Base-by-base conservation (phyloP, 2,888 invertebrate species). In the Phoronis australis region DNA sequence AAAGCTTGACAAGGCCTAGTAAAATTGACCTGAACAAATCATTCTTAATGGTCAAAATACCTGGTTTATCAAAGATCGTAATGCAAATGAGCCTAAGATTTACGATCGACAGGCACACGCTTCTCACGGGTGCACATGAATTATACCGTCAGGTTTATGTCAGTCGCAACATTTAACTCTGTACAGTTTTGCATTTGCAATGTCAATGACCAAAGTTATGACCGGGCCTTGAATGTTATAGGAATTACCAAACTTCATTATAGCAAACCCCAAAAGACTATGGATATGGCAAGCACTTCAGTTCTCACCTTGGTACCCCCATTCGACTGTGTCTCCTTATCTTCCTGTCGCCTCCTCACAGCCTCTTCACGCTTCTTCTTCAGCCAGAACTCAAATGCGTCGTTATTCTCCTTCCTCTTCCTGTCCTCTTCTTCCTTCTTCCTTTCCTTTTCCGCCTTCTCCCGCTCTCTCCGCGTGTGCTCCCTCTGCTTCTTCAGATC, bases 331-430 rank as follows among this genome's bases (percentile, higher is more conserved):
- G 60, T 52, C 25, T 54, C 56, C 44, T 46, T 56, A 38, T 56
- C 43, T 41, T 23, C 21, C 24, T 15, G 24, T 38, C 49, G 52
- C 4, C 31, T 9, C 9, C 9, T 5, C 4, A 22, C 39, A n/a
- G 55, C 51, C 27, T 59, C 51, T 40, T 64, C 62, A 38, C 53
- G 45, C 45, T 66, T 68, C 27, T 60, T 55, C 25, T 52, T 47
- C 46, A 68, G 41, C 71, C 71, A 71, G 25, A 56, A 60, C 44
- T 67, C 57, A 55, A 69, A 71, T 12, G 64, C 64, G 9, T 60
- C 61, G 5, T 67, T 61, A 35, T 62, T 65, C 45, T 65, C 62
- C 43, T 47, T 48, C 24, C 57, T 51, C 41, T 61, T 60, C 20
- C 57, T 42, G n/a, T 66, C 61, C 43, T 66, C 58, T 22, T 69